phyloP scores from a whole-genome alignment of 1,140 invertebrate species.

The Pseudomyrmex pallidus region DNA sequence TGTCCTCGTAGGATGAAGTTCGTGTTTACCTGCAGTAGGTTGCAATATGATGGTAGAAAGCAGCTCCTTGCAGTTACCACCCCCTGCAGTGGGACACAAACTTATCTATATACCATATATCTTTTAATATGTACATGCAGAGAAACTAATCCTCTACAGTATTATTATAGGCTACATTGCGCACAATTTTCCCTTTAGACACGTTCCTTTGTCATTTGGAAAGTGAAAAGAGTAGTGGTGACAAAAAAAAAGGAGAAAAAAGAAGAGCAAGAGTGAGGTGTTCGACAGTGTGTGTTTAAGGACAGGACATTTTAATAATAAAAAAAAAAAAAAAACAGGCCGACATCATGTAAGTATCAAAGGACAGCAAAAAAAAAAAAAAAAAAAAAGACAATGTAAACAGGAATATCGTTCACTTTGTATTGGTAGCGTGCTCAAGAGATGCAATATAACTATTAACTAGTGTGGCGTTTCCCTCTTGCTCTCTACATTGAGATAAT shows the following conservation, averaged over 20 bases:
- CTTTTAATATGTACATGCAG: slow-evolving; percentile 79
- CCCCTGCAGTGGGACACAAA: slow-evolving; percentile 86
- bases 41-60: slow-evolving; percentile 84
- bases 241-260: slow-evolving; percentile 59
- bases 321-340: slow-evolving; percentile 51
- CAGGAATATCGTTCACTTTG: slow-evolving; percentile 67
- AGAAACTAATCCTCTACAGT: slow-evolving; percentile 78
- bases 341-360: slow-evolving; percentile 60
- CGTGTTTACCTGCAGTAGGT: slow-evolving; percentile 86
- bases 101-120: slow-evolving; percentile 85
- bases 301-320: slow-evolving; percentile 60
- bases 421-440: slow-evolving; percentile 73
- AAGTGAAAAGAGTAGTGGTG: slow-evolving; percentile 63
- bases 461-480: slow-evolving; percentile 72
- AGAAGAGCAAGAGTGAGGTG: slow-evolving; percentile 72
- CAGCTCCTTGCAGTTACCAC: slow-evolving; percentile 86
- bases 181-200: slow-evolving; percentile 60
- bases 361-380: slow-evolving; percentile 43
- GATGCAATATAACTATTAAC: slow-evolving; percentile 74
- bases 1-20: slow-evolving; percentile 84
- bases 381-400: slow-evolving; percentile 57
- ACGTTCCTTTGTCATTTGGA: slow-evolving; percentile 68
- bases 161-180: slow-evolving; percentile 73
- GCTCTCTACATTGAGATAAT: slow-evolving; percentile 68
- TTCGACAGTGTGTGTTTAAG: slow-evolving; percentile 58